These are phyloP conservation scores for Otolemur crassicaudatus DNA, from an alignment of 2,797 vertebrate genomes.

Conservation along the genomic window DNA sequence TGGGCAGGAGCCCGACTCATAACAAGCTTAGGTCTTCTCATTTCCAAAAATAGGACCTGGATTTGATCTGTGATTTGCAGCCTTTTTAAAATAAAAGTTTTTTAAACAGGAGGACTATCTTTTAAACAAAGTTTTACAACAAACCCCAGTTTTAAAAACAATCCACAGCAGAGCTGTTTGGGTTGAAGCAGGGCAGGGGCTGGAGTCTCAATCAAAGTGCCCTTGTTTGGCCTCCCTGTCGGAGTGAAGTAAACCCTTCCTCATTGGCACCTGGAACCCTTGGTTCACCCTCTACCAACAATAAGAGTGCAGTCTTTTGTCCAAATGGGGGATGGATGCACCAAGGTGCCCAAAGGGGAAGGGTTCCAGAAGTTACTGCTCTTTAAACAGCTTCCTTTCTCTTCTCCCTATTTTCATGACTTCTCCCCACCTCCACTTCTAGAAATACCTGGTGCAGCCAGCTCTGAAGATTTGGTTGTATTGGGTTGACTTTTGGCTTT, in stretches of 20 bases:
- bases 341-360: background rate
- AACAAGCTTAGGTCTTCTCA: background rate
- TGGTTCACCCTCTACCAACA: background rate
- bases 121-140: constrained; percentile 36
- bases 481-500: background rate
- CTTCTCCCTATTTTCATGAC: background rate
- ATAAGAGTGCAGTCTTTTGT: background rate
- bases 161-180: background rate
- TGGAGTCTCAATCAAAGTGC: background rate
- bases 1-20: background rate
- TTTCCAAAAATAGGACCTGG: constrained; percentile 1
- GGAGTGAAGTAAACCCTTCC: background rate
- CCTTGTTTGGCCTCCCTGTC: background rate
- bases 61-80: background rate
- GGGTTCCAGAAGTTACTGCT: background rate
- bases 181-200: background rate
- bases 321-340: rapidly evolving
- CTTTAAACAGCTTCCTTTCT: background rate
- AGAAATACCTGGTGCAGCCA: background rate
- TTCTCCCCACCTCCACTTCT: background rate
- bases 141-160: constrained; percentile 20
- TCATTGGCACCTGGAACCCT: background rate
- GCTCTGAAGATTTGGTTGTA: background rate
- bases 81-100: background rate
- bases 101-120: background rate